Evolutionary conservation across 2,797 vertebrate species (phyloP).

Genomic region (Tadarida brasiliensis): DNA sequence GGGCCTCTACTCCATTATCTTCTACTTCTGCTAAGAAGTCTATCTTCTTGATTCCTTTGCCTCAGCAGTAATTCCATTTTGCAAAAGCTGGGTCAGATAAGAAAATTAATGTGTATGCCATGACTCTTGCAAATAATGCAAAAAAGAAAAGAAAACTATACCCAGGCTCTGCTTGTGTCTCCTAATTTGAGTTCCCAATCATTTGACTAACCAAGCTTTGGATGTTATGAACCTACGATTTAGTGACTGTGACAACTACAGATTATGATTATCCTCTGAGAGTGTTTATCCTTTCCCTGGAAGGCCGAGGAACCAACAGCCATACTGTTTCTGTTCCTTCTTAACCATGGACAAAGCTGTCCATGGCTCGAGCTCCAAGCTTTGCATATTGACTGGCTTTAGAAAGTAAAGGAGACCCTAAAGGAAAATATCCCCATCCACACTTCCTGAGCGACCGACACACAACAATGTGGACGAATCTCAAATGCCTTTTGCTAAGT

Average conservation of each 20-base stretch:
- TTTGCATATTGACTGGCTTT: conserved; percentile 1
- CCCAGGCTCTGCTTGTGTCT: not conserved
- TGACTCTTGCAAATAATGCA: not conserved
- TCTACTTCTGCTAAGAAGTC: not conserved
- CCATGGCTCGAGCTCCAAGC: not conserved
- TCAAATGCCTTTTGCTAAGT: not conserved
- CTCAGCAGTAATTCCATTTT: not conserved
- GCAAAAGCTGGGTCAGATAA: not conserved
- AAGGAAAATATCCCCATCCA: not conserved
- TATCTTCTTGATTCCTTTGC: not conserved
- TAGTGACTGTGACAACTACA: not conserved
- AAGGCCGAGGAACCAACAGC: not conserved
- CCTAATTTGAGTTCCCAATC: not conserved
- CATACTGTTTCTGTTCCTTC: not conserved
- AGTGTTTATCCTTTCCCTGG: not conserved
- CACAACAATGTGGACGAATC: not conserved
- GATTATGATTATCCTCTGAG: not conserved
- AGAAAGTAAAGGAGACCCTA: not conserved
- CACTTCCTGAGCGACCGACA: not conserved
- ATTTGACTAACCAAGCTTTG: not conserved
- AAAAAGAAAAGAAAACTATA: not conserved
- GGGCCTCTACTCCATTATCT: not conserved
- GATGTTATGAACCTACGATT: not conserved
- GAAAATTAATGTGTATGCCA: not conserved
- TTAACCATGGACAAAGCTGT: not conserved